Conservation (phyloP, 2,888 invertebrate species). For the Syrphus vitripennis region DNA sequence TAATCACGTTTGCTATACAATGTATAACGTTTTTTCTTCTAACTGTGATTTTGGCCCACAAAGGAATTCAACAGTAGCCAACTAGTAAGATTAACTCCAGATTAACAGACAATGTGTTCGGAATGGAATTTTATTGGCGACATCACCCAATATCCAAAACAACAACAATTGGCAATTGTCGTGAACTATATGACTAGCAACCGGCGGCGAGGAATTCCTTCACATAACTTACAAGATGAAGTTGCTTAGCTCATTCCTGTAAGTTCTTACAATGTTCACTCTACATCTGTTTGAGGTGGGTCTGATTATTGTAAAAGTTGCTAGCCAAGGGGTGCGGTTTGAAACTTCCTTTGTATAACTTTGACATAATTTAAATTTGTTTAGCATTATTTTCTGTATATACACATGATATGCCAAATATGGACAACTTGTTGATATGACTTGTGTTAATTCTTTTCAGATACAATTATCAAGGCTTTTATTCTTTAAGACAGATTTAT, state of each 20-base stretch:
- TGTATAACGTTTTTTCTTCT: background rate
- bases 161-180: slow-evolving; percentile 16
- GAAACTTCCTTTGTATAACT: slow-evolving; percentile 7
- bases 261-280: background rate
- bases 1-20: slow-evolving; percentile 30
- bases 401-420: background rate
- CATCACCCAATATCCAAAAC: slow-evolving; percentile 9
- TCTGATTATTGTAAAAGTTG: background rate
- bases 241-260: background rate
- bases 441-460: slow-evolving; percentile 21
- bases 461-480: background rate
- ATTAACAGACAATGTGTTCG: slow-evolving; percentile 32
- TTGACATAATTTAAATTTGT: slow-evolving; percentile 30
- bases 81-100: slow-evolving; percentile 9
- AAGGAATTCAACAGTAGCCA: slow-evolving; percentile 40
- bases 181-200: slow-evolving; percentile 46
- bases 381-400: slow-evolving; percentile 19
- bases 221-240: background rate
- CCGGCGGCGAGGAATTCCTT: slow-evolving; percentile 24
- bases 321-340: background rate
- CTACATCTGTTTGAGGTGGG: background rate
- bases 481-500: background rate
- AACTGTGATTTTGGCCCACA: slow-evolving; percentile 12
- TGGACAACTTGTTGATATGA: slow-evolving; percentile 19
- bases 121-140: slow-evolving; percentile 53